Conservation (phyloP, 2,888 invertebrate genomes). For the Metopia argyrocephala region DNA sequence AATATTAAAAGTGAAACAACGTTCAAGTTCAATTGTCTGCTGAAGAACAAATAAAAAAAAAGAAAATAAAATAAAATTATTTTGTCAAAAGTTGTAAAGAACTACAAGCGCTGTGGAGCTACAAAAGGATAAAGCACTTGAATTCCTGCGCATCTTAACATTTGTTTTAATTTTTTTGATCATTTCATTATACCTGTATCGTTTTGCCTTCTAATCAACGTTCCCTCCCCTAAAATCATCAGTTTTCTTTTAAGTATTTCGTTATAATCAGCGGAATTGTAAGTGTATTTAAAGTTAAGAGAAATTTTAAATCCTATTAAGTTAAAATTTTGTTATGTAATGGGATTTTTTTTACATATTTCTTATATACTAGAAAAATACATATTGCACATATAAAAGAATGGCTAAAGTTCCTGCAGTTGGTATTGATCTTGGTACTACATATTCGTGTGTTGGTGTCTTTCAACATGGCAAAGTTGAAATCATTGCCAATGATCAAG, state of each 20-base stretch:
- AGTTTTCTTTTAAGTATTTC: not conserved
- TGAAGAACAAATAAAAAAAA: not conserved
- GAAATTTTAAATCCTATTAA: not conserved
- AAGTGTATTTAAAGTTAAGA: constrained; percentile 24
- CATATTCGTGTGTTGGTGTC: constrained; percentile 95
- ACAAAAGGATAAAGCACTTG: constrained; percentile 77
- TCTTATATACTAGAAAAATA: constrained; percentile 14
- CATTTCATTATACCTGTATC: constrained; percentile 77
- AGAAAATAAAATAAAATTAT: not conserved
- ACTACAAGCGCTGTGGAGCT: constrained; percentile 77
- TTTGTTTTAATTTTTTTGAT: constrained; percentile 77
- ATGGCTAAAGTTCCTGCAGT: constrained; percentile 79
- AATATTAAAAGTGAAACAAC: not conserved
- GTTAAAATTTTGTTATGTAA: constrained; percentile 49
- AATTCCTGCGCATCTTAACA: constrained; percentile 77
- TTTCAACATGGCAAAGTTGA: constrained; percentile 93
- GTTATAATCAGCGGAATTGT: too few species aligned
- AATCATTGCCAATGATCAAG: constrained; percentile 91
- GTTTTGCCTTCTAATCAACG: constrained; percentile 74
- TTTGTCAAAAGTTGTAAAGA: constrained; percentile 59
- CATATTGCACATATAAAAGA: constrained; percentile 11
- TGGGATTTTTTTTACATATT: constrained; percentile 29
- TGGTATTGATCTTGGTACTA: constrained; percentile 91
- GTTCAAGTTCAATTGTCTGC: not conserved
- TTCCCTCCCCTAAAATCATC: constrained; percentile 24